phyloP scores from a whole-genome alignment of 2,888 invertebrate species.

The Diarsia mendica region DNA sequence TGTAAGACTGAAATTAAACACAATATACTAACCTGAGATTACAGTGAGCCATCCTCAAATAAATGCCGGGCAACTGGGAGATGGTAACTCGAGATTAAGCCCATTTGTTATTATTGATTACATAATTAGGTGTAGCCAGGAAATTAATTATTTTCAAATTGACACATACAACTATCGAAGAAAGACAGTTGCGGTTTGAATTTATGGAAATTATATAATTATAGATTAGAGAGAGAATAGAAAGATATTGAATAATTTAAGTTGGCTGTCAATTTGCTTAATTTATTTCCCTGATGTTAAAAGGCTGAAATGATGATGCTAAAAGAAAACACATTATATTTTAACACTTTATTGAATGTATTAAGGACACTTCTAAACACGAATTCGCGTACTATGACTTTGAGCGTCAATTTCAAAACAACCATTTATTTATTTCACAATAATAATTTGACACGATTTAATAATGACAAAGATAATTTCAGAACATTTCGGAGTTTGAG shows the following conservation, averaged over 20 bases:
- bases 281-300: not conserved
- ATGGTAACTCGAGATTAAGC: not conserved
- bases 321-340: slow-evolving; percentile 49
- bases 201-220: not conserved
- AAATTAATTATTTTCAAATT: not conserved
- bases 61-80: not conserved
- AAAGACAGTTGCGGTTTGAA: not conserved
- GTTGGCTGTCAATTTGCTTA: not conserved
- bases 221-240: too few species aligned
- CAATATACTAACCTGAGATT: not conserved
- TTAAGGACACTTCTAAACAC: slow-evolving; percentile 87
- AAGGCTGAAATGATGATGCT: too few species aligned
- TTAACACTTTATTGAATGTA: slow-evolving; percentile 80
- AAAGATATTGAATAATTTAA: not conserved
- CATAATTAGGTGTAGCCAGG: not conserved
- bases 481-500: not conserved
- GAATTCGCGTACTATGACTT: slow-evolving; percentile 77
- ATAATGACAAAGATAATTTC: not conserved
- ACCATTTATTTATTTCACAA: slow-evolving; percentile 63
- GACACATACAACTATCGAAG: not conserved
- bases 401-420: slow-evolving; percentile 81
- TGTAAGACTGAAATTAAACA: slow-evolving; percentile 15
- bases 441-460: slow-evolving; percentile 42
- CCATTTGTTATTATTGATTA: not conserved
- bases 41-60: not conserved